Percentiles rank a stretch among this genome's conserved stretches.
Evolutionary conservation across 2,797 vertebrate species (phyloP).

Genomic region (Lepilemur septentrionalis): DNA sequence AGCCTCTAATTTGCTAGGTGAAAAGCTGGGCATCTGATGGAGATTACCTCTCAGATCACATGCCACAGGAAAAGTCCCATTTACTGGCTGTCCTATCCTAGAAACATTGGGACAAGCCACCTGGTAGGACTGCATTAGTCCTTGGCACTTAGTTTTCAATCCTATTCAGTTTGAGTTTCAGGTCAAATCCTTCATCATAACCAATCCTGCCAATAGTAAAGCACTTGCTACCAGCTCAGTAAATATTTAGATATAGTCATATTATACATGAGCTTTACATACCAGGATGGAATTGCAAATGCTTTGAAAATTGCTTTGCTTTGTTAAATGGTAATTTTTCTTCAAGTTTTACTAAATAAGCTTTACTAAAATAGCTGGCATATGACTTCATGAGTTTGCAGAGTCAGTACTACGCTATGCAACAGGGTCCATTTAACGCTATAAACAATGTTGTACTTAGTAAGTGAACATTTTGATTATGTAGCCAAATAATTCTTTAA

Average conservation of each 20-base stretch:
- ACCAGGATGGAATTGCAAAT: constrained; percentile 47
- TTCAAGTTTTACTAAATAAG: constrained; percentile 43
- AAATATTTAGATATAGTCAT: constrained; percentile 46
- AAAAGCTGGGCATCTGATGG: not conserved
- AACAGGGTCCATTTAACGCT: constrained; percentile 45
- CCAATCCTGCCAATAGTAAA: constrained; percentile 20
- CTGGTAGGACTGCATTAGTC: not conserved
- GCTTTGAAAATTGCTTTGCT: constrained; percentile 56
- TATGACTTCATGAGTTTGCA: constrained; percentile 19
- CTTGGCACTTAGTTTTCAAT: constrained; percentile 23
- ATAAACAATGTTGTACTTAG: constrained; percentile 22
- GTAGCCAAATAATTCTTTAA: constrained; percentile 45
- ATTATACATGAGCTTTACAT: constrained; percentile 21
- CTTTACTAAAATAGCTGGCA: constrained; percentile 51
- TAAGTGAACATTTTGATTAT: constrained; percentile 57
- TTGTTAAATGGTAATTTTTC: constrained; percentile 63
- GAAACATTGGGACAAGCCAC: constrained; percentile 19
- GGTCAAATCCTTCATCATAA: not conserved
- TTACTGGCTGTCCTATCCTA: not conserved
- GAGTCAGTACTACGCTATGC: constrained; percentile 17
- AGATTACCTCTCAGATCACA: constrained; percentile 2
- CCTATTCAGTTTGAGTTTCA: constrained; percentile 17
- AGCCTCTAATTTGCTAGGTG: not conserved
- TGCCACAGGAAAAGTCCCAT: not conserved
- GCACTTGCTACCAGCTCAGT: not conserved